Percentiles rank a stretch among this genome's conserved stretches.
Evolutionary conservation across 2,113 vertebrate species (phyloP).

Genomic region (Sceloporus undulatus): DNA sequence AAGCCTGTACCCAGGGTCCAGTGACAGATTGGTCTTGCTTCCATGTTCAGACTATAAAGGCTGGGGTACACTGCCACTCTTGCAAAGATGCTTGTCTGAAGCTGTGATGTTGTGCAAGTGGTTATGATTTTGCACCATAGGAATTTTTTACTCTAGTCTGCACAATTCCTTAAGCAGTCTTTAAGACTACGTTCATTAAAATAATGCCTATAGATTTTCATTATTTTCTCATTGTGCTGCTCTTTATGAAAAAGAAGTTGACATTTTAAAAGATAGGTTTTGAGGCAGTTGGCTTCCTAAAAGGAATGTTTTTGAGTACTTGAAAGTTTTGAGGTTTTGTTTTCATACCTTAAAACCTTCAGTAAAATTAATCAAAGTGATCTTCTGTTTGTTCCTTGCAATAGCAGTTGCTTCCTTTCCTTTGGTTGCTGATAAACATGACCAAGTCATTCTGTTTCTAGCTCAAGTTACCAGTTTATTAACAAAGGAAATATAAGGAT

Average conservation of each 20-base stretch:
- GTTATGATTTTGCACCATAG: background rate
- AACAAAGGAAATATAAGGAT: background rate
- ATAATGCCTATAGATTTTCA: background rate
- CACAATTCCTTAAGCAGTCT: background rate
- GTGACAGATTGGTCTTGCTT: background rate
- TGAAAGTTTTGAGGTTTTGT: background rate
- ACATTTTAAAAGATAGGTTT: background rate
- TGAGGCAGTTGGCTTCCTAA: background rate
- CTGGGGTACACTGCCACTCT: background rate
- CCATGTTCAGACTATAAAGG: background rate
- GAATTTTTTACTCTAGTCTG: background rate
- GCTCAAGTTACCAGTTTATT: background rate
- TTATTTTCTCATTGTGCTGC: background rate
- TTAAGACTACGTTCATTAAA: background rate
- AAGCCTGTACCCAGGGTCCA: background rate
- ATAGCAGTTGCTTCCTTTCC: slow-evolving; percentile 1
- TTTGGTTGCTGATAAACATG: background rate
- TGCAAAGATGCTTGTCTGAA: background rate
- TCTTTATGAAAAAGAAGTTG: background rate
- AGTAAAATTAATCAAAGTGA: background rate
- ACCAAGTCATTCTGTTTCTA: background rate
- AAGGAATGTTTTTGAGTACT: background rate
- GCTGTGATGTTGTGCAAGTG: background rate
- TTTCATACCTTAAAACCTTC: background rate
- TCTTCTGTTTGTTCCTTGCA: background rate